phyloP scores from a whole-genome alignment of 2,113 vertebrate genomes.

The Oxyura jamaicensis region DNA sequence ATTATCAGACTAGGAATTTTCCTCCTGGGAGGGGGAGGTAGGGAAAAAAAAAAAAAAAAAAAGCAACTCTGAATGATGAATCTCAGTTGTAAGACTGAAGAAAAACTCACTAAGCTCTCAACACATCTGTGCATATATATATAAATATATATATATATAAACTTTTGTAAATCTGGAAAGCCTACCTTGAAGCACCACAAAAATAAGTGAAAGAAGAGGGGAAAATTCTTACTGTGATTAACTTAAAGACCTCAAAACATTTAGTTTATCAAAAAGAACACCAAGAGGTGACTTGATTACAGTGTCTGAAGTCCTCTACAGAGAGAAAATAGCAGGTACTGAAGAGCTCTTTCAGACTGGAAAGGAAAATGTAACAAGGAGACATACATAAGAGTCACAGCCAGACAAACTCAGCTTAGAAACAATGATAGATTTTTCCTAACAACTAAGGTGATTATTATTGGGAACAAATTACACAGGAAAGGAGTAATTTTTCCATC shows the following conservation, averaged over 20 bases:
- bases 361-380: not conserved
- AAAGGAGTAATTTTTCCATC: not conserved
- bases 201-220: not conserved
- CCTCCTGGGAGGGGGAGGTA: not conserved
- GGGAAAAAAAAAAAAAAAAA: no score
- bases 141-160: no score
- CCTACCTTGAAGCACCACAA: not conserved
- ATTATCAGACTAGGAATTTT: not conserved
- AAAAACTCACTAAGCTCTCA: not conserved
- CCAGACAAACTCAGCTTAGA: slow-evolving; percentile 7
- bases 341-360: slow-evolving; percentile 11
- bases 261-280: slow-evolving; percentile 13
- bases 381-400: not conserved
- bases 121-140: not conserved
- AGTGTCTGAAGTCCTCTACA: not conserved
- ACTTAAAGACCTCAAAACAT: not conserved
- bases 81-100: not conserved
- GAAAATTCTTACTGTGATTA: not conserved
- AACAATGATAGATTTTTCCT: not conserved
- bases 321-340: slow-evolving; percentile 22
- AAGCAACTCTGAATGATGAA: not conserved
- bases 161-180: not conserved
- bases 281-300: slow-evolving; percentile 18
- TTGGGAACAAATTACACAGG: not conserved
- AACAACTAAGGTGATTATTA: not conserved